Conservation (phyloP, 2,797 vertebrate genomes). For the Sebastes vulpes region DNA sequence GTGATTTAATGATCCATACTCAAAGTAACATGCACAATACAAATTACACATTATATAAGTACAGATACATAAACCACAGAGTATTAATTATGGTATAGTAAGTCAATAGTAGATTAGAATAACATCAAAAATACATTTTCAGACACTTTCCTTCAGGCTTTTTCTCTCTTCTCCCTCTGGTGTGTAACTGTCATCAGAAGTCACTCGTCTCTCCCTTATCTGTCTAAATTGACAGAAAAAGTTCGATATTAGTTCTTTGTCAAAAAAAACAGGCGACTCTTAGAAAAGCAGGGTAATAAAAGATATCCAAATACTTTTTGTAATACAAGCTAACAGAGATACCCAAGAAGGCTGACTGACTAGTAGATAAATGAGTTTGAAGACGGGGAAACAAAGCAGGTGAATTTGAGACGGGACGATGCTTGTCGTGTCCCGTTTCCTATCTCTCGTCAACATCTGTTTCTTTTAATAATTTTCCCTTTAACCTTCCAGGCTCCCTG, state of each 20-base stretch:
- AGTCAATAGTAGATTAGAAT: background rate
- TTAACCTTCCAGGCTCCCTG: no score
- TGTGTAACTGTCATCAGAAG: conserved; percentile 39
- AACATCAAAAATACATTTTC: background rate
- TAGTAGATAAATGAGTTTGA: no score
- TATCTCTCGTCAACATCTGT: no score
- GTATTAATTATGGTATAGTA: background rate
- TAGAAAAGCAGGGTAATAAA: background rate
- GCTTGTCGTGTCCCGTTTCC: no score
- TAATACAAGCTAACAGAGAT: background rate
- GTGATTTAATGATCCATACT: background rate
- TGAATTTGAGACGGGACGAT: no score
- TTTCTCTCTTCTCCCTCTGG: conserved; percentile 20
- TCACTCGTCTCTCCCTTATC: conserved; percentile 27
- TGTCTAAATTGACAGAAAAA: conserved; percentile 37
- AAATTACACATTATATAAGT: background rate
- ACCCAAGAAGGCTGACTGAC: no score
- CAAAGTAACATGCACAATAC: background rate
- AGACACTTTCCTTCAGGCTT: conserved; percentile 10
- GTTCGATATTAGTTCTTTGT: conserved; percentile 34
- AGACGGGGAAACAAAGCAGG: no score
- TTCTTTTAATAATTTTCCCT: no score
- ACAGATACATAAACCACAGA: background rate
- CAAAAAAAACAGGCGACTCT: conserved; percentile 36
- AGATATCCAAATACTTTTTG: background rate